A percentile compares a stretch with the other conserved stretches of the same genome.
These are phyloP conservation scores for Gnatocerus cornutus DNA, from an alignment of 2,888 invertebrate genomes.

Conservation along the genomic window DNA sequence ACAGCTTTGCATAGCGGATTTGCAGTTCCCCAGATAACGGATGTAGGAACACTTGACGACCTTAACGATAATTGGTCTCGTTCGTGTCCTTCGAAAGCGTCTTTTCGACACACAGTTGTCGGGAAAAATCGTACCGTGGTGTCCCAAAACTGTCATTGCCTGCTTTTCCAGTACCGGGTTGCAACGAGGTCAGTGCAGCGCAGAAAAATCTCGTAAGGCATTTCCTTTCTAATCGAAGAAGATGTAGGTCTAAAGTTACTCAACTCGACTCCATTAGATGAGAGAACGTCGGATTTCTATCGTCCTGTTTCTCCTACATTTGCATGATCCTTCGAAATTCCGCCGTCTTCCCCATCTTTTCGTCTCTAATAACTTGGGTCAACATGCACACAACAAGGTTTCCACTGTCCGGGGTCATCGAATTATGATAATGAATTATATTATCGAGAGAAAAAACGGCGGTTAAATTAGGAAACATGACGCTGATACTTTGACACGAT, in stretches of 20 bases:
- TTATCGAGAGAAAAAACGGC: constrained; percentile 37
- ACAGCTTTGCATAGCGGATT: constrained; percentile 40
- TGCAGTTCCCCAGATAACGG: constrained; percentile 40
- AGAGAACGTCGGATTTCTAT: constrained; percentile 12
- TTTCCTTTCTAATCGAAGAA: constrained; percentile 20
- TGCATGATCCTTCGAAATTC: constrained; percentile 10
- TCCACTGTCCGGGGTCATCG: constrained; percentile 50
- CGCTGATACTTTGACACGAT: constrained; percentile 5
- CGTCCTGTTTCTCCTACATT: constrained; percentile 55
- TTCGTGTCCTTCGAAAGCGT: constrained; percentile 22
- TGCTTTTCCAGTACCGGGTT: constrained; percentile 37
- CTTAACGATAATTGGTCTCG: constrained; percentile 22
- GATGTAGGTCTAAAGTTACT: constrained; percentile 19
- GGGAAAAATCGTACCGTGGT: not conserved
- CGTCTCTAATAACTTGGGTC: constrained; percentile 43
- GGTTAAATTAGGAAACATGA: constrained; percentile 35
- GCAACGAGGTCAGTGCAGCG: constrained; percentile 33
- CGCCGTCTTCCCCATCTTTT: constrained; percentile 37
- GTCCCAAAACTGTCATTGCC: constrained; percentile 43
- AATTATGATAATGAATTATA: constrained; percentile 50
- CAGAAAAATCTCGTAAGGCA: constrained; percentile 6
- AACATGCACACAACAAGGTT: constrained; percentile 48
- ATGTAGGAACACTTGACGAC: constrained; percentile 34
- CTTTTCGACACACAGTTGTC: not conserved
- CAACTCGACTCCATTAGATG: constrained; percentile 22